phyloP scores from a whole-genome alignment of 2,797 vertebrate species.

The Botia almorhae region DNA sequence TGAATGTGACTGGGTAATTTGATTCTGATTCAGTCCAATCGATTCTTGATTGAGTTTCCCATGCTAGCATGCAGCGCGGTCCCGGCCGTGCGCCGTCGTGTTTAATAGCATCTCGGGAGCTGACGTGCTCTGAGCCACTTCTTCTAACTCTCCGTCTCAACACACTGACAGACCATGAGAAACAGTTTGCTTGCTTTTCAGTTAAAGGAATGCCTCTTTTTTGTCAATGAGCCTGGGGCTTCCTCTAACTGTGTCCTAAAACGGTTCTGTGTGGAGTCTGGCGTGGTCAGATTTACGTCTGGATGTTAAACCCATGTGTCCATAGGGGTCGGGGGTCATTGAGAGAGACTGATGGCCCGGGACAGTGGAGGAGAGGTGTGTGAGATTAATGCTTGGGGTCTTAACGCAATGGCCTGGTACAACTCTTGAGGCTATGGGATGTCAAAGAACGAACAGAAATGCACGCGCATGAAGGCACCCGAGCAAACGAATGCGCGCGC shows the following conservation, averaged over 20 bases:
- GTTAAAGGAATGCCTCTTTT: constrained; percentile 45
- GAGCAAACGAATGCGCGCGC: not conserved
- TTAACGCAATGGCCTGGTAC: constrained; percentile 53
- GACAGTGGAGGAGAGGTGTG: constrained; percentile 35
- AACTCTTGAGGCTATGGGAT: constrained; percentile 52
- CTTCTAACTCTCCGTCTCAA: constrained; percentile 16
- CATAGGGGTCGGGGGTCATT: constrained; percentile 28
- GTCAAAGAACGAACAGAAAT: constrained; percentile 49
- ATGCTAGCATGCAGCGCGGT: not conserved
- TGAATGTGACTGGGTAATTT: constrained; percentile 20
- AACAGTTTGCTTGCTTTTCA: constrained; percentile 55
- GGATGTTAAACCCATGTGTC: constrained; percentile 51
- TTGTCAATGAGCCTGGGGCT: constrained; percentile 32
- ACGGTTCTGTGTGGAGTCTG: not conserved
- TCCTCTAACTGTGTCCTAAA: constrained; percentile 25
- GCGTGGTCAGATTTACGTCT: constrained; percentile 49
- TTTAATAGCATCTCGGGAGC: constrained; percentile 33
- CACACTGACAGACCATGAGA: constrained; percentile 46
- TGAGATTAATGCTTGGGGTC: constrained; percentile 56
- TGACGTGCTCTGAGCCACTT: constrained; percentile 34
- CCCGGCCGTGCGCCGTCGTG: constrained; percentile 22
- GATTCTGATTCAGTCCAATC: constrained; percentile 35
- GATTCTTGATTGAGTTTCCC: constrained; percentile 41
- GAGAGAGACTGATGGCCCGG: constrained; percentile 50
- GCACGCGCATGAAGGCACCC: constrained; percentile 19